Evolutionary conservation across 2,113 vertebrate species (phyloP).

Genomic region (Empidonax alnorum): DNA sequence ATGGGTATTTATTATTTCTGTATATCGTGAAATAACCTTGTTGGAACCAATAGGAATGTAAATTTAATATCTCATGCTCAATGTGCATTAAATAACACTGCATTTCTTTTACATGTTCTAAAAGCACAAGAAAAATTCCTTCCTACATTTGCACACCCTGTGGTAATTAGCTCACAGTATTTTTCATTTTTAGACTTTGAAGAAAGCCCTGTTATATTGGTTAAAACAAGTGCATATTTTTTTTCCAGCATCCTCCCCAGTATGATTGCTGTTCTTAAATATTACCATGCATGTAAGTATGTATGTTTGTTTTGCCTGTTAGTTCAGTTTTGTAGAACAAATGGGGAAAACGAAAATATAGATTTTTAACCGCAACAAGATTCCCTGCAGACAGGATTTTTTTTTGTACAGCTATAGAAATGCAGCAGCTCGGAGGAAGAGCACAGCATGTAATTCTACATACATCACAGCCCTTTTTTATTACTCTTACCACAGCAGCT

Average conservation of each 20-base stretch:
- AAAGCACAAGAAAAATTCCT: not conserved
- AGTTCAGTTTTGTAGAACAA: conserved; percentile 48
- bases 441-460: conserved; percentile 46
- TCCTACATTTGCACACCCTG: not conserved
- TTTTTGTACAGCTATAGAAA: conserved; percentile 22
- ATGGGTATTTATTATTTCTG: not conserved
- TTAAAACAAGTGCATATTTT: conserved; percentile 15
- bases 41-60: not conserved
- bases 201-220: not conserved
- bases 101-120: not conserved
- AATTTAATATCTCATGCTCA: not conserved
- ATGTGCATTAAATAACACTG: not conserved
- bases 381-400: conserved; percentile 53
- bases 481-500: conserved; percentile 36
- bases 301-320: conserved; percentile 31
- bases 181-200: not conserved
- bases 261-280: not conserved
- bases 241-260: not conserved
- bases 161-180: not conserved
- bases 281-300: not conserved
- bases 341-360: conserved; percentile 35
- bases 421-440: conserved; percentile 25
- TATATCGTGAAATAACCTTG: conserved; percentile 3
- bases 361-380: conserved; percentile 52
- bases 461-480: conserved; percentile 35